Percentiles rank a stretch among this genome's conserved stretches.
phyloP scores from a whole-genome alignment of 2,797 vertebrate species.

The Pipistrellus pipistrellus region DNA sequence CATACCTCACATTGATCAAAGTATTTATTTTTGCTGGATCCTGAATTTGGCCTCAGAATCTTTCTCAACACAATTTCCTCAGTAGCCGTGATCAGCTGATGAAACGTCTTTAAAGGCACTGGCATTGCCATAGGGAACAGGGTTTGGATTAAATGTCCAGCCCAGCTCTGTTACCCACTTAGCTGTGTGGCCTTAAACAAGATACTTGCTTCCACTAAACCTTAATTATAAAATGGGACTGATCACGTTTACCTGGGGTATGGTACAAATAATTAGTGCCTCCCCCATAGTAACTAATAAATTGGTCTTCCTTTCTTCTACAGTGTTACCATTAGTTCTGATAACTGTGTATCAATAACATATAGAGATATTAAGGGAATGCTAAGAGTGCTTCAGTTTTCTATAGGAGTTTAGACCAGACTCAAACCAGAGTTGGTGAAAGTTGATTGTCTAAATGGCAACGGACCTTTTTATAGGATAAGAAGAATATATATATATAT shows the following conservation, averaged over 20 bases:
- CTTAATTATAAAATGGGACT: conserved; percentile 18
- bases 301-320: not conserved
- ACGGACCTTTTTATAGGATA: not conserved
- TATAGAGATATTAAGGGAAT: not conserved
- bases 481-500: not conserved
- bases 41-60: conserved; percentile 38
- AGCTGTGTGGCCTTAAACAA: not conserved
- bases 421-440: not conserved
- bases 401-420: not conserved
- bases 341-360: not conserved
- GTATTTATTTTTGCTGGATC: not conserved
- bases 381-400: not conserved
- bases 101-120: not conserved
- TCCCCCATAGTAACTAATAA: conserved; percentile 26
- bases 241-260: not conserved
- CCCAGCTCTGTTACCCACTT: not conserved
- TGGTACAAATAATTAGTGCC: not conserved
- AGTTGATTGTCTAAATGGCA: not conserved
- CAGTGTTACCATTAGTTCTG: not conserved
- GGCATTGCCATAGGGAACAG: not conserved
- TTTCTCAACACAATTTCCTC: not conserved
- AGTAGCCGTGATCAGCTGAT: not conserved
- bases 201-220: not conserved
- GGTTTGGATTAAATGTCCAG: not conserved
- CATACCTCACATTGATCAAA: not conserved